These are phyloP conservation scores for Stercorarius parasiticus DNA, from an alignment of 2,113 vertebrate species.

Conservation along the genomic window DNA sequence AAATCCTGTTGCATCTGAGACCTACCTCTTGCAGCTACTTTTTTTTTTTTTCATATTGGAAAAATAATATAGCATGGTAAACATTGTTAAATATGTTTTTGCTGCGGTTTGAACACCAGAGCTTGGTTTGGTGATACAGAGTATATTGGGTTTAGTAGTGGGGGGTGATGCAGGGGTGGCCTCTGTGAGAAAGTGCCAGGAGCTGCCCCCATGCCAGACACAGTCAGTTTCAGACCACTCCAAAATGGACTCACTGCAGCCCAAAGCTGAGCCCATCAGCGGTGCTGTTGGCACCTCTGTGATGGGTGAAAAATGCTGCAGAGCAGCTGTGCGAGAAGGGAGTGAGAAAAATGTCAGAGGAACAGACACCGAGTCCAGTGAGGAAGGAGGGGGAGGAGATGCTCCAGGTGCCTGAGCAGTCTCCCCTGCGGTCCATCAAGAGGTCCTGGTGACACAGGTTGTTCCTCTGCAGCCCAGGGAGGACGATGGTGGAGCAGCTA, in stretches of 20 bases:
- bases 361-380: not conserved
- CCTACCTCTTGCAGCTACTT: not conserved
- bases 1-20: not conserved
- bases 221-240: not conserved
- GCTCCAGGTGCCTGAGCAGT: fast-evolving
- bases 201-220: not conserved
- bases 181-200: not conserved
- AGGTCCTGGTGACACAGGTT: not conserved
- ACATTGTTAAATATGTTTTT: not conserved
- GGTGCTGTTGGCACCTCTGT: not conserved
- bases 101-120: not conserved
- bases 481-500: not conserved
- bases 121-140: not conserved
- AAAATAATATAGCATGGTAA: not conserved
- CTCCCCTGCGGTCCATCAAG: not conserved
- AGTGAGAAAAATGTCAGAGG: not conserved
- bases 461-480: not conserved
- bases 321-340: not conserved
- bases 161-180: not conserved
- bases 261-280: not conserved
- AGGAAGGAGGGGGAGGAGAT: not conserved
- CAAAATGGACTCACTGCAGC: not conserved
- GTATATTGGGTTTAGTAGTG: not conserved
- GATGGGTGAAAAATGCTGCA: not conserved
- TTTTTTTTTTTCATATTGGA: not conserved